Conservation (phyloP, 2,888 invertebrate genomes). For the Anthrax anthrax region DNA sequence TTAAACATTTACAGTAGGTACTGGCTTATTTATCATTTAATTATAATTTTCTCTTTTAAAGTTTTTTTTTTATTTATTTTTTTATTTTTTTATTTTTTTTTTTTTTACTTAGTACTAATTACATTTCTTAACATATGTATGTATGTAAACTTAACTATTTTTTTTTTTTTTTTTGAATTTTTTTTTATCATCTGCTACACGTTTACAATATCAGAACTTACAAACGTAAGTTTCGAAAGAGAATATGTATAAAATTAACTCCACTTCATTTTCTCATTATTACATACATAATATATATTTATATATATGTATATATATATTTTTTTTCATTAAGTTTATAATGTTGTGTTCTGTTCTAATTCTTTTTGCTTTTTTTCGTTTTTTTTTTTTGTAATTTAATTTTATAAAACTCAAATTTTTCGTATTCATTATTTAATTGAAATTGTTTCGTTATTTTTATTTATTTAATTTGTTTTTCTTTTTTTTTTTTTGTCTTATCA, state of each 20-base stretch:
- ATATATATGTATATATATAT: neutral
- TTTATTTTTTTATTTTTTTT: conserved; percentile 1
- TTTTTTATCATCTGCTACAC: conserved; percentile 1
- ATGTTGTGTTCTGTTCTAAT: neutral
- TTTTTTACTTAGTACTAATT: conserved; percentile 12
- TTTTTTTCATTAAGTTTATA: conserved; percentile 3
- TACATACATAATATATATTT: neutral
- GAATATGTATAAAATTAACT: conserved; percentile 15
- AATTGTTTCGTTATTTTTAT: too few relatives aligned
- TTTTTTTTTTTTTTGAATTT: conserved; percentile 3
- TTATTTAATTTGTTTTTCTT: too few relatives aligned
- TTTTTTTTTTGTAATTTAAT: too few relatives aligned
- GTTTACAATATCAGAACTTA: too few relatives aligned
- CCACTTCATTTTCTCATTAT: conserved; percentile 9
- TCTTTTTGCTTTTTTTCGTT: too few relatives aligned
- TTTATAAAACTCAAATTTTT: too few relatives aligned
- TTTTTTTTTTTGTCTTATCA: too few relatives aligned
- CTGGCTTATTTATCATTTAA: conserved; percentile 11
- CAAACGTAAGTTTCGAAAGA: conserved; percentile 6
- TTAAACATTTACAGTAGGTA: conserved; percentile 13
- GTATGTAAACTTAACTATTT: conserved; percentile 13
- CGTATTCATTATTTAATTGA: too few relatives aligned
- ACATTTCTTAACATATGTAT: conserved; percentile 16
- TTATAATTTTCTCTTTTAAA: neutral
- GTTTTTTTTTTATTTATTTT: neutral